Conservation (phyloP, 2,113 vertebrate genomes). For the Carassius auratus region DNA sequence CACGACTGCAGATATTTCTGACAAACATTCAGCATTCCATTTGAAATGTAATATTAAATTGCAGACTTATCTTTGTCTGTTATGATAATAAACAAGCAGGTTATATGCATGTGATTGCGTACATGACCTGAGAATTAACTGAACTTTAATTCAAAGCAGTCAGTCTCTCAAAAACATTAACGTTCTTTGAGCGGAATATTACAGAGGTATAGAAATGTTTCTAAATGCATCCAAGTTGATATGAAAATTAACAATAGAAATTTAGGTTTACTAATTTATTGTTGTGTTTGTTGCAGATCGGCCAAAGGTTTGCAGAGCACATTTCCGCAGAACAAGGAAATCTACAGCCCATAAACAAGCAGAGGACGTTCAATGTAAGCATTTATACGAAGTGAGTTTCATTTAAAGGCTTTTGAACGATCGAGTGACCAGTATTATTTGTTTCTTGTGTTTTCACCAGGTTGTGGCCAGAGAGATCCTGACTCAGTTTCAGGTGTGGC, state of each 20-base stretch:
- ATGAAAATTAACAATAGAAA: neutral
- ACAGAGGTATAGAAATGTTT: neutral
- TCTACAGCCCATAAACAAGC: slow-evolving; percentile 39
- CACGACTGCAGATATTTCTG: neutral
- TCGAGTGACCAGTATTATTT: neutral
- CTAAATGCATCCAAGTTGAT: neutral
- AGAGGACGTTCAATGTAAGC: slow-evolving; percentile 62
- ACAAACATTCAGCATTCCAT: neutral
- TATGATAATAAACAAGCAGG: neutral
- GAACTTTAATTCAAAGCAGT: neutral
- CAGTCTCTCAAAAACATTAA: neutral
- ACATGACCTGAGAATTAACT: neutral
- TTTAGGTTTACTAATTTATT: neutral
- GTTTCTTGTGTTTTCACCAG: slow-evolving; percentile 42
- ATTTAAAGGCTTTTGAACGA: neutral
- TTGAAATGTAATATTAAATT: neutral
- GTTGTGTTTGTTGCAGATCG: slow-evolving; percentile 43
- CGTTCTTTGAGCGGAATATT: neutral
- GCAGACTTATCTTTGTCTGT: neutral
- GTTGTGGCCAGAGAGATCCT: slow-evolving; percentile 60
- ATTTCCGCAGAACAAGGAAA: slow-evolving; percentile 35
- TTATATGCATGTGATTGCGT: neutral
- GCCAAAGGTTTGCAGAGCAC: slow-evolving; percentile 15
- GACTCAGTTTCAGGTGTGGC: slow-evolving; percentile 61
- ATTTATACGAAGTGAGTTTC: neutral